A percentile compares a stretch with the other conserved stretches of the same genome.
Conservation (phyloP, 2,888 invertebrate genomes). For the Oscheius onirici region DNA sequence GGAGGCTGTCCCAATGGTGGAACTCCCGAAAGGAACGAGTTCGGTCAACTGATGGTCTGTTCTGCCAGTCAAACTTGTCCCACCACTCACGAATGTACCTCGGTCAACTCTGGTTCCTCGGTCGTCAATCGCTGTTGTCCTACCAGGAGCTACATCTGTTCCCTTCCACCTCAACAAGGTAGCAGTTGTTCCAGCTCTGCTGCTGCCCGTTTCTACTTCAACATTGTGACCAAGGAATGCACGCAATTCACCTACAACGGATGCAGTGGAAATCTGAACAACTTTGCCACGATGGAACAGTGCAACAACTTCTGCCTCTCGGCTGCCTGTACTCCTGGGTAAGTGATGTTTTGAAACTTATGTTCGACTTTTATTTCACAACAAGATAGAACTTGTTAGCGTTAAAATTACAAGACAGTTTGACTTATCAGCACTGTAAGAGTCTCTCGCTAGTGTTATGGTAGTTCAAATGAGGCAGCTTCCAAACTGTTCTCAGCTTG, state of each 20-base stretch:
- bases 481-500: no score
- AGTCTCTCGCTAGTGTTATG: no score
- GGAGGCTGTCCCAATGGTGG: conserved; percentile 68
- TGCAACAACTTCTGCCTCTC: conserved; percentile 71
- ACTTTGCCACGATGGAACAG: conserved; percentile 68
- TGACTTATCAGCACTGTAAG: no score
- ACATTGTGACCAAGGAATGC: conserved; percentile 61
- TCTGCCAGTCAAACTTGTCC: conserved; percentile 58
- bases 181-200: conserved; percentile 66
- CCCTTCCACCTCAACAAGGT: conserved; percentile 70
- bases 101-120: conserved; percentile 62
- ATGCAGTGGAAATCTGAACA: conserved; percentile 66
- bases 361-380: no score
- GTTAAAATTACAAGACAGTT: no score
- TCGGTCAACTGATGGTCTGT: conserved; percentile 69
- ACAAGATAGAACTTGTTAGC: no score
- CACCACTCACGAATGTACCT: conserved; percentile 69
- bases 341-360: no score
- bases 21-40: conserved; percentile 67
- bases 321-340: conserved; percentile 68
- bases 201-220: conserved; percentile 62
- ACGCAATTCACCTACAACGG: conserved; percentile 70
- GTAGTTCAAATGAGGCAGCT: no score
- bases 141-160: conserved; percentile 65
- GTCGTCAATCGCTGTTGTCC: conserved; percentile 65